Evolutionary conservation across 2,797 vertebrate genomes (phyloP).

Genomic region (Brachymystax lenok): DNA sequence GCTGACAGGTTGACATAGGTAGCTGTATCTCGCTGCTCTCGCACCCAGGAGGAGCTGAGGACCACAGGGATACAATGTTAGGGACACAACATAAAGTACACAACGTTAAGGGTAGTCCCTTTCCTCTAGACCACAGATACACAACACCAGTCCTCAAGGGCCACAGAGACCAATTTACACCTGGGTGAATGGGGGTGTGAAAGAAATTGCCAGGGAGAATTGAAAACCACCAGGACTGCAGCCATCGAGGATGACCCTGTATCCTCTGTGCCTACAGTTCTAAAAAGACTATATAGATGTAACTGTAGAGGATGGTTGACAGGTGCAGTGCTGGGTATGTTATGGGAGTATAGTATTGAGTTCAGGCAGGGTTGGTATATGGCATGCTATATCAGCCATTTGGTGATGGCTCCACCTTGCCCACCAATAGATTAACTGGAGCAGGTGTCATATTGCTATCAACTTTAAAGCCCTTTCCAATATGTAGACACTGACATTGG

Average conservation of each 20-base stretch:
- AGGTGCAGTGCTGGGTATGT: too few species aligned
- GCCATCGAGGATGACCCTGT: background rate
- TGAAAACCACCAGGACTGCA: background rate
- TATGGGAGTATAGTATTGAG: too few species aligned
- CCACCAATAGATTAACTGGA: background rate
- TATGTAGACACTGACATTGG: background rate
- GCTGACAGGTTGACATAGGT: conserved; percentile 95
- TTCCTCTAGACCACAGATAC: background rate
- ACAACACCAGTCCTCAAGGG: background rate
- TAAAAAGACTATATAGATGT: too few species aligned
- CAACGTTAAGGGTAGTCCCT: background rate
- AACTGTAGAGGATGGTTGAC: too few species aligned
- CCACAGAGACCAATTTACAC: background rate
- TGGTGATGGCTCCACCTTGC: background rate
- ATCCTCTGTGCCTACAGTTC: too few species aligned
- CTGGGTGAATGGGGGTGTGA: too few species aligned
- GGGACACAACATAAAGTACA: background rate
- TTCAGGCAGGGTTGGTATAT: background rate
- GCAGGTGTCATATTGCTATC: background rate
- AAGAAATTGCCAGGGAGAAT: background rate
- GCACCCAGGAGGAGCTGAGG: conserved; percentile 89
- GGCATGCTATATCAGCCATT: background rate
- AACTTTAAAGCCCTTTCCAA: background rate
- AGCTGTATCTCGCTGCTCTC: conserved; percentile 93
- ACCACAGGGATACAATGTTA: background rate